Conservation (phyloP, 2,113 vertebrate species). For the Lamprotornis superbus region DNA sequence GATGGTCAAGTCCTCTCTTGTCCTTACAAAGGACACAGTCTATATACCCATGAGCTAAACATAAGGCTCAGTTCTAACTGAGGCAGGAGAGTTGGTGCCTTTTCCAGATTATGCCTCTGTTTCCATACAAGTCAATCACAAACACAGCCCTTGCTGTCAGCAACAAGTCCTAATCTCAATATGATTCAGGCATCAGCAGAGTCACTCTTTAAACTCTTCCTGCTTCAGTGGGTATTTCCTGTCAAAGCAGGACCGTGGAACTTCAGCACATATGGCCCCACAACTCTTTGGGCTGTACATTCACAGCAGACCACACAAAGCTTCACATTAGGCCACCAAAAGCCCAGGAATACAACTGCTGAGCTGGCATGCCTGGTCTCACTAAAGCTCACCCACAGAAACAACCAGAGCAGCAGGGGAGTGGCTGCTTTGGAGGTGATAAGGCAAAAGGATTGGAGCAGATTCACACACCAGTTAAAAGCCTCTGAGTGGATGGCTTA, state of each 20-base stretch:
- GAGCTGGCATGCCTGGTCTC: background rate
- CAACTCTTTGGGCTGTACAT: background rate
- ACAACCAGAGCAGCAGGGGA: background rate
- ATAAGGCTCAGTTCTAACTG: background rate
- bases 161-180: background rate
- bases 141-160: background rate
- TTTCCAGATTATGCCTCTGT: background rate
- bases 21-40: background rate
- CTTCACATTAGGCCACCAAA: background rate
- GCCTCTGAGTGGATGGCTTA: background rate
- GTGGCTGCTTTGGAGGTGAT: background rate
- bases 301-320: background rate
- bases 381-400: background rate
- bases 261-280: accelerated
- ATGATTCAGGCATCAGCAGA: background rate
- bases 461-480: background rate
- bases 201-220: background rate
- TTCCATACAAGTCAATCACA: background rate
- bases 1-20: background rate
- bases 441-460: background rate
- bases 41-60: background rate
- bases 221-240: background rate
- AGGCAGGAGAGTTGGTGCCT: background rate
- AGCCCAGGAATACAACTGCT: background rate
- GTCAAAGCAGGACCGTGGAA: background rate